Conservation (phyloP, 53 echinoderm and acorn worm species). For the Crossaster papposus region DNA sequence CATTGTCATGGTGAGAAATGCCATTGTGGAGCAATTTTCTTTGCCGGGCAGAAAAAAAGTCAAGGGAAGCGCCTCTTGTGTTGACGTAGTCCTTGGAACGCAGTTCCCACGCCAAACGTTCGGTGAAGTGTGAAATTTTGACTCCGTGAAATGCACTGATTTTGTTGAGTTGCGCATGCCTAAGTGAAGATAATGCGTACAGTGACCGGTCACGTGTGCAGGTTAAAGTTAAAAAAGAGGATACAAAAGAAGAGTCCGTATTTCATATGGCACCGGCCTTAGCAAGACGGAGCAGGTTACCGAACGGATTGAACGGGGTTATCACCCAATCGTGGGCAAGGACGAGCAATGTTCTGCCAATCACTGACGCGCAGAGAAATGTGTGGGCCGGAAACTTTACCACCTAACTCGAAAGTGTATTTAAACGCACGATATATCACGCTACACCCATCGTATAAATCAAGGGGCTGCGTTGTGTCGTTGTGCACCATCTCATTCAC, state of each 20-base stretch:
- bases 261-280: neutral
- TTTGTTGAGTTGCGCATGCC: too few relatives aligned
- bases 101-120: neutral
- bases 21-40: neutral
- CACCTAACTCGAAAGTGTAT: neutral
- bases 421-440: neutral
- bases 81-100: neutral
- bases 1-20: conserved; percentile 11
- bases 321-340: neutral
- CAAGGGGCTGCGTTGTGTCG: too few relatives aligned
- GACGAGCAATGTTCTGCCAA: neutral
- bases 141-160: too few relatives aligned
- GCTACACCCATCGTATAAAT: too few relatives aligned
- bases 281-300: neutral
- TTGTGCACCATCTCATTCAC: neutral
- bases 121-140: too few relatives aligned
- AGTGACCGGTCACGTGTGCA: too few relatives aligned
- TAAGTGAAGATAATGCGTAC: too few relatives aligned
- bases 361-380: neutral
- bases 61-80: neutral
- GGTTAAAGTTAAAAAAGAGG: too few relatives aligned
- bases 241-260: too few relatives aligned
- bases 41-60: neutral
- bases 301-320: neutral
- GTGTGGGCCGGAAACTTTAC: neutral